phyloP scores from a whole-genome alignment of 1,140 invertebrate species.

The Dendroctonus valens region DNA sequence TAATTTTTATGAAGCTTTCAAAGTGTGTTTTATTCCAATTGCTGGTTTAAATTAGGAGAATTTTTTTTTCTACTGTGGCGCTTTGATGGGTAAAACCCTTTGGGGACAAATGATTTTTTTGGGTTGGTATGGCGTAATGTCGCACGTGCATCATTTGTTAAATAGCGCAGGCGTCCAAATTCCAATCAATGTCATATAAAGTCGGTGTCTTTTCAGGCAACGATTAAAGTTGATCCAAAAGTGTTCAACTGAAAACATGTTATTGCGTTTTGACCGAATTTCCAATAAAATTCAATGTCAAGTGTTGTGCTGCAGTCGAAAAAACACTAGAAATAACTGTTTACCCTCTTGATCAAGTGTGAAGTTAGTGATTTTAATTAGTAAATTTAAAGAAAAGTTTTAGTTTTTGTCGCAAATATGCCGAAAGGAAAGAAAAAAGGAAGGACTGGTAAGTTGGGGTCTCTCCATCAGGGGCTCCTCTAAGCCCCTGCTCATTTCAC shows the following conservation, averaged over 20 bases:
- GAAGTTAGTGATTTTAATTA: slow-evolving; percentile 47
- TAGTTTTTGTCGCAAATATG: slow-evolving; percentile 43
- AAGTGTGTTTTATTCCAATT: no score
- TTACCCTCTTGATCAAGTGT: slow-evolving; percentile 51
- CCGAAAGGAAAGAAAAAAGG: slow-evolving; percentile 51
- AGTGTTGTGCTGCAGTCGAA: slow-evolving; percentile 45
- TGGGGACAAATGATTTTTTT: no score
- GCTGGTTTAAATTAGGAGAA: no score
- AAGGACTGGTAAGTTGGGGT: slow-evolving; percentile 47
- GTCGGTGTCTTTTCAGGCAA: slow-evolving; percentile 29
- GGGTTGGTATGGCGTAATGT: no score
- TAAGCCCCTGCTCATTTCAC: no score
- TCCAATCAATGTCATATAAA: slow-evolving; percentile 26
- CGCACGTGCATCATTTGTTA: no score
- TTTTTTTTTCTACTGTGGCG: no score
- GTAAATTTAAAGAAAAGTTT: slow-evolving; percentile 48
- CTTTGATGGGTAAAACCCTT: no score
- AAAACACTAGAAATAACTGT: slow-evolving; percentile 47
- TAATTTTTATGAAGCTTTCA: no score
- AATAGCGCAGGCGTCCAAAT: slow-evolving; percentile 21
- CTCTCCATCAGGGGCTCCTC: no score
- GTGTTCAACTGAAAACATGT: slow-evolving; percentile 48
- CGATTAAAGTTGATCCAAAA: slow-evolving; percentile 37
- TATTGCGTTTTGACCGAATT: slow-evolving; percentile 48
- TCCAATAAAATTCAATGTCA: slow-evolving; percentile 49